Percentiles rank a stretch among this genome's conserved stretches.
Evolutionary conservation across 2,888 invertebrate species (phyloP).

Genomic region (Enchytraeus crypticus): DNA sequence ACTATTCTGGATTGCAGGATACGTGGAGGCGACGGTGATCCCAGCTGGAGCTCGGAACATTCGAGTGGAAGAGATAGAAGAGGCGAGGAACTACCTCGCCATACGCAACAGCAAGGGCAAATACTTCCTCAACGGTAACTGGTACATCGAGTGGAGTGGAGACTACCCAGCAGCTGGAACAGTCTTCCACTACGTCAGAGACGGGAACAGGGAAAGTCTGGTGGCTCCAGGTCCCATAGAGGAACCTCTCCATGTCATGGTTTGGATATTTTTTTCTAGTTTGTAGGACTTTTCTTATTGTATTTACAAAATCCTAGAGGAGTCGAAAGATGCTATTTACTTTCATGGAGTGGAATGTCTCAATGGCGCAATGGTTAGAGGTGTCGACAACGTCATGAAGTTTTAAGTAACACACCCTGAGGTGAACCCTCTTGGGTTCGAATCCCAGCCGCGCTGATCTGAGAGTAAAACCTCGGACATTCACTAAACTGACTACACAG

Average conservation of each 20-base stretch:
- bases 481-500: too few species aligned
- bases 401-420: too few species aligned
- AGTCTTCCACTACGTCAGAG: conserved; percentile 66
- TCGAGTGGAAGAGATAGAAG: conserved; percentile 64
- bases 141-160: conserved; percentile 61
- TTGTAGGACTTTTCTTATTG: too few species aligned
- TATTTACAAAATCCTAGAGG: too few species aligned
- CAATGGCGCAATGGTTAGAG: too few species aligned
- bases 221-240: conserved; percentile 71
- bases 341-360: too few species aligned
- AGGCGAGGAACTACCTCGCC: conserved; percentile 71
- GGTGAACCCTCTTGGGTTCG: too few species aligned
- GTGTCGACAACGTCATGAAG: too few species aligned
- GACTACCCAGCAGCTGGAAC: conserved; percentile 75
- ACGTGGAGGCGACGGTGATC: conserved; percentile 59
- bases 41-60: conserved; percentile 73
- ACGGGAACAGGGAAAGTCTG: conserved; percentile 68
- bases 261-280: too few species aligned
- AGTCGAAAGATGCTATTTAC: too few species aligned
- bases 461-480: too few species aligned
- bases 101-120: conserved; percentile 62
- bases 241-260: conserved; percentile 72
- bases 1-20: conserved; percentile 56
- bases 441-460: too few species aligned
- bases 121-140: conserved; percentile 70